Evolutionary conservation across 1,140 invertebrate genomes (phyloP).

Genomic region (Pantala flavescens): DNA sequence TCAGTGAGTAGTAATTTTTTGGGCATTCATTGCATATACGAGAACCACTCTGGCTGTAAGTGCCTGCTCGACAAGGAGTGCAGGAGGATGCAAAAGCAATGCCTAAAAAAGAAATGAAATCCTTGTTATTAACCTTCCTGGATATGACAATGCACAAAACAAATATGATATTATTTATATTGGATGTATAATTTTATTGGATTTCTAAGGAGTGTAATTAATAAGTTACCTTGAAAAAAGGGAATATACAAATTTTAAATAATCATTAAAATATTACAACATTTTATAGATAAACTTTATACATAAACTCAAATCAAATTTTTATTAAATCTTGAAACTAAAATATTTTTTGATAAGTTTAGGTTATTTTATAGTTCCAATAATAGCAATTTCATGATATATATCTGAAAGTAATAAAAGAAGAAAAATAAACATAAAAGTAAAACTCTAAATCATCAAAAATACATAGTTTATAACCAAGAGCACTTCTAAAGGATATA

Average conservation of each 20-base stretch:
- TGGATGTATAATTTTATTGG: not conserved
- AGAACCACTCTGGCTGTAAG: constrained; percentile 37
- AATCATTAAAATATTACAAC: not conserved
- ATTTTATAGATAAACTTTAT: not conserved
- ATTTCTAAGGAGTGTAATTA: not conserved
- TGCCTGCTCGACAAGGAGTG: constrained; percentile 44
- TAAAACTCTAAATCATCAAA: too few species aligned
- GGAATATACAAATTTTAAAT: not conserved
- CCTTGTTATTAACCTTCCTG: constrained; percentile 8
- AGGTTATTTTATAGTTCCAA: too few species aligned
- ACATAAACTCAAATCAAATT: too few species aligned
- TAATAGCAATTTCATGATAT: too few species aligned
- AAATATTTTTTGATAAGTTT: too few species aligned
- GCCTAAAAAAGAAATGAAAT: constrained; percentile 32
- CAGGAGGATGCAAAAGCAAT: constrained; percentile 50
- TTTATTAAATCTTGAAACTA: too few species aligned
- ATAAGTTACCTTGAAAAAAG: too few species aligned
- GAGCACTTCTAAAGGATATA: too few species aligned
- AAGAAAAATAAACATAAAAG: not conserved
- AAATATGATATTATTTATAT: not conserved
- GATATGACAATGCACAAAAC: not conserved
- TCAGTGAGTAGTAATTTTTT: constrained; percentile 35
- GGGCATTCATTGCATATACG: constrained; percentile 40
- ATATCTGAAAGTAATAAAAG: too few species aligned
- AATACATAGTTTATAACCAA: too few species aligned